phyloP scores from a whole-genome alignment of 2,888 invertebrate species.

The Mimachlamys varia region DNA sequence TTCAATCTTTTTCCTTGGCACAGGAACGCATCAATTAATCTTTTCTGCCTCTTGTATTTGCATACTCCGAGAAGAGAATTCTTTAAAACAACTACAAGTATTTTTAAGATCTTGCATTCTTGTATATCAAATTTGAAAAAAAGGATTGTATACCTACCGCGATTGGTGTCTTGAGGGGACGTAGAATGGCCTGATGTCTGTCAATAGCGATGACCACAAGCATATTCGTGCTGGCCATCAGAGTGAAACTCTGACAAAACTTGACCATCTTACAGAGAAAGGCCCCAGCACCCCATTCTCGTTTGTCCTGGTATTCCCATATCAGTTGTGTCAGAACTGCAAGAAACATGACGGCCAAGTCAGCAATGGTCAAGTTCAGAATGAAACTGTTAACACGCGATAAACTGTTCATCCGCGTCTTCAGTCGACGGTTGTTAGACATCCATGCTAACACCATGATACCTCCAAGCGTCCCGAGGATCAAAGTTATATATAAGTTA shows the following conservation, averaged over 20 bases:
- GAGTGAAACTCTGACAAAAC: slow-evolving; percentile 78
- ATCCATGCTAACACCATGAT: slow-evolving; percentile 77
- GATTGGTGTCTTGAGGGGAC: slow-evolving; percentile 77
- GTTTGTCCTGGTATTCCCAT: slow-evolving; percentile 75
- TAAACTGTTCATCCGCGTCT: slow-evolving; percentile 75
- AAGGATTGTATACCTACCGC: slow-evolving; percentile 66
- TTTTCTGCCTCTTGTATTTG: no score
- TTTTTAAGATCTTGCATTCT: no score
- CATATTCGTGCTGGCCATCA: slow-evolving; percentile 80
- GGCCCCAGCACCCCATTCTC: slow-evolving; percentile 78
- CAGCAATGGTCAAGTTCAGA: slow-evolving; percentile 78
- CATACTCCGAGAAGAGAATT: no score
- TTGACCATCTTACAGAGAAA: slow-evolving; percentile 79
- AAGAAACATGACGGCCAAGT: slow-evolving; percentile 77
- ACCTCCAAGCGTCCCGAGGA: slow-evolving; percentile 74
- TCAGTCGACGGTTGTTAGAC: slow-evolving; percentile 68
- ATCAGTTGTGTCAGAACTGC: slow-evolving; percentile 77
- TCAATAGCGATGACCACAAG: slow-evolving; percentile 80
- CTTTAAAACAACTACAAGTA: no score
- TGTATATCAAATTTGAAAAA: no score
- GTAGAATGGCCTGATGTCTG: slow-evolving; percentile 79
- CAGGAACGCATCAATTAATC: no score
- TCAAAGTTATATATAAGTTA: slow-evolving; percentile 71
- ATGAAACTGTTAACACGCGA: slow-evolving; percentile 78
- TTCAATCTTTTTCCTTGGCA: no score